Conservation (phyloP, 2,113 vertebrate genomes). For the Aldabrachelys gigantea region DNA sequence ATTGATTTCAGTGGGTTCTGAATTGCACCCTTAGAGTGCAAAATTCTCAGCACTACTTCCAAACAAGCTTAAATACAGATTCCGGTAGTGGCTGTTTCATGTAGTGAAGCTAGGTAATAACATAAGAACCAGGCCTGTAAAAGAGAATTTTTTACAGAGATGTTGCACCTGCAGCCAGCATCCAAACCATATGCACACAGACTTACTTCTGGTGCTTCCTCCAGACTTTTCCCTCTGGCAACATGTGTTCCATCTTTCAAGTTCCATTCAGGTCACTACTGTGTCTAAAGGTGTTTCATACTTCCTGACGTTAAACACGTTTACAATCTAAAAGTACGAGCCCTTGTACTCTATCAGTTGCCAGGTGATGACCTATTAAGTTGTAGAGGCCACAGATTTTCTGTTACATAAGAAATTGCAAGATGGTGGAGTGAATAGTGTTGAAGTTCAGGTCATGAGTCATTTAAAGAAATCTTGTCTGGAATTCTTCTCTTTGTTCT, state of each 20-base stretch:
- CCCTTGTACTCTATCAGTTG: not conserved
- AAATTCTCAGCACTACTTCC: not conserved
- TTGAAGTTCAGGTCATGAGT: not conserved
- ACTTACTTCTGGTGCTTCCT: not conserved
- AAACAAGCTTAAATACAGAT: not conserved
- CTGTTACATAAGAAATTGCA: not conserved
- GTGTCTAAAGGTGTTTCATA: not conserved
- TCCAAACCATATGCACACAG: not conserved
- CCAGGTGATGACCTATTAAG: not conserved
- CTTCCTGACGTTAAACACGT: not conserved
- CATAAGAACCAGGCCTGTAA: not conserved
- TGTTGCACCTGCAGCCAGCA: not conserved
- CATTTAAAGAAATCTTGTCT: not conserved
- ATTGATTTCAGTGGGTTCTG: not conserved
- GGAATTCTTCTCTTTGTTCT: not conserved
- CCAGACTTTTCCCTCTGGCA: not conserved
- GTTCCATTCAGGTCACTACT: not conserved
- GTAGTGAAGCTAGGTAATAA: not conserved
- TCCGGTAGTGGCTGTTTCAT: not conserved
- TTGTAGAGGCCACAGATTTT: not conserved
- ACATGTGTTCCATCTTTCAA: not conserved
- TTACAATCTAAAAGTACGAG: not conserved
- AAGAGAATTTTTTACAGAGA: not conserved
- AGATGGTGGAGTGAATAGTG: not conserved
- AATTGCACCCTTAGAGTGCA: not conserved